A percentile compares a stretch with the other conserved stretches of the same genome.
These are phyloP conservation scores for Fragum whitleyi DNA, from an alignment of 2,888 invertebrate genomes.

Conservation along the genomic window DNA sequence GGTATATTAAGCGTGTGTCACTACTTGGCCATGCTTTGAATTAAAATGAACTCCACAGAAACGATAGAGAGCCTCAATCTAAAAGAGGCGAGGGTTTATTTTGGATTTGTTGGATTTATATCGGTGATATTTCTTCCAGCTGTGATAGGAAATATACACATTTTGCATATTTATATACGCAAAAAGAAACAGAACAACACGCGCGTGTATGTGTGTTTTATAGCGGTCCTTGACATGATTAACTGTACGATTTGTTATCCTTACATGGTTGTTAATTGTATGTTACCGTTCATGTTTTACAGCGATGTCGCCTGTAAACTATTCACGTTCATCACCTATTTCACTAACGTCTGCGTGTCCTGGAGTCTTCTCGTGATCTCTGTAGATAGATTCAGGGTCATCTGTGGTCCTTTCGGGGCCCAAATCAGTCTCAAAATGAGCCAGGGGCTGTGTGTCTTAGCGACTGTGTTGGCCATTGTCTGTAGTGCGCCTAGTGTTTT, in stretches of 20 bases:
- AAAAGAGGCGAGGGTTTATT: slow-evolving; percentile 2
- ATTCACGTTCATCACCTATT: slow-evolving; percentile 6
- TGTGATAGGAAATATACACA: slow-evolving; percentile 6
- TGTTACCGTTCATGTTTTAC: slow-evolving; percentile 20
- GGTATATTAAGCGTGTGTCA: no score
- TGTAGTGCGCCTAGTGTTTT: neutral
- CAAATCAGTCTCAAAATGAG: neutral
- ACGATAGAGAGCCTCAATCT: slow-evolving; percentile 6
- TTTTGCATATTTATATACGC: slow-evolving; percentile 4
- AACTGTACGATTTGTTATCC: slow-evolving; percentile 19
- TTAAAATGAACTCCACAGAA: neutral
- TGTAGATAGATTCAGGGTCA: slow-evolving; percentile 21
- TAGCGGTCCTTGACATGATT: slow-evolving; percentile 5
- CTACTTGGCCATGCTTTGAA: no score
- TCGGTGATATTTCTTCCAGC: slow-evolving; percentile 13
- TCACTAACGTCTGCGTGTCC: slow-evolving; percentile 8
- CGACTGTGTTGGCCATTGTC: neutral
- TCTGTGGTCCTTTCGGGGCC: slow-evolving; percentile 14
- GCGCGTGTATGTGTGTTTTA: slow-evolving; percentile 10
- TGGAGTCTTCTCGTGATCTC: neutral
- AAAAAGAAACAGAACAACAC: slow-evolving; percentile 26
- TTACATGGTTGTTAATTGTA: slow-evolving; percentile 9
- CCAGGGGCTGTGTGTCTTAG: neutral
- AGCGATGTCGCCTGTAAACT: slow-evolving; percentile 9
- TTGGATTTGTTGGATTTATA: slow-evolving; percentile 12